phyloP scores from a whole-genome alignment of 2,113 vertebrate species.

The Xyrauchen texanus region DNA sequence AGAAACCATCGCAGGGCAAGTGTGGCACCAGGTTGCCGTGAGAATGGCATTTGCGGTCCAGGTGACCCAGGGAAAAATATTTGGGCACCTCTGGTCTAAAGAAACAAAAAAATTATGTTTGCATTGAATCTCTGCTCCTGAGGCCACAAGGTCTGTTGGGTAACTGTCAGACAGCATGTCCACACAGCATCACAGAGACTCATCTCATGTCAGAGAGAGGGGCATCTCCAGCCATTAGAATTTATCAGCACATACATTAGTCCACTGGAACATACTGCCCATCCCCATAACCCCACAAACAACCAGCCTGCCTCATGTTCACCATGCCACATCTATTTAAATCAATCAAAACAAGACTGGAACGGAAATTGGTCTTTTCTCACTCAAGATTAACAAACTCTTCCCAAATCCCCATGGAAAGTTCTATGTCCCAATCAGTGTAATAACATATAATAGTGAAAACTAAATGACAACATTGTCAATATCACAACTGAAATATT shows the following conservation, averaged over 20 bases:
- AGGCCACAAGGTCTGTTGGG: slow-evolving; percentile 5
- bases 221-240: slow-evolving; percentile 39
- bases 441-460: too few species aligned
- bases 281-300: not conserved
- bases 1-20: too few species aligned
- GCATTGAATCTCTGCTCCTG: too few species aligned
- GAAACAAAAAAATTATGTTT: too few species aligned
- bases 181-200: slow-evolving; percentile 31
- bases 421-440: not conserved
- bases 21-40: too few species aligned
- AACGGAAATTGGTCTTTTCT: slow-evolving; percentile 31
- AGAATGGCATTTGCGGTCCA: too few species aligned
- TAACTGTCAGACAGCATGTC: slow-evolving; percentile 49
- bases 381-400: not conserved
- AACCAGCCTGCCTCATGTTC: slow-evolving; percentile 30
- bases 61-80: too few species aligned
- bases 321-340: slow-evolving; percentile 11
- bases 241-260: slow-evolving; percentile 5
- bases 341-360: too few species aligned
- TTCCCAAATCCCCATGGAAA: slow-evolving; percentile 16
- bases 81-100: too few species aligned
- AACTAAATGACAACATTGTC: too few species aligned
- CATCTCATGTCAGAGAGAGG: slow-evolving; percentile 24
- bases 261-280: too few species aligned
- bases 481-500: too few species aligned